Evolutionary conservation across 1,140 invertebrate genomes (phyloP).

Genomic region (Oryzaephilus surinamensis): DNA sequence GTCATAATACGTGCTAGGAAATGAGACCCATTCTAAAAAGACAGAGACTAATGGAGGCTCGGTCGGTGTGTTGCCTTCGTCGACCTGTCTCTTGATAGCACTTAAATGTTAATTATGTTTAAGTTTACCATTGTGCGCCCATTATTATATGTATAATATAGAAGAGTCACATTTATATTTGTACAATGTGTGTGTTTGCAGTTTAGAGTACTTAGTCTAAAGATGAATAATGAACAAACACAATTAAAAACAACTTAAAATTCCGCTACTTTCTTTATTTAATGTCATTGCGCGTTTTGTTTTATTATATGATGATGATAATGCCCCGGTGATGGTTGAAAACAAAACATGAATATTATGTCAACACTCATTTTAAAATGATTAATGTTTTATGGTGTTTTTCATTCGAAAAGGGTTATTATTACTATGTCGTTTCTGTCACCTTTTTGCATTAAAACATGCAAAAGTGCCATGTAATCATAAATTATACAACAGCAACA

Average conservation of each 20-base stretch:
- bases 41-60: conserved; percentile 25
- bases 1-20: conserved; percentile 26
- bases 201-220: no score
- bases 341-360: no score
- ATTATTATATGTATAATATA: conserved; percentile 7
- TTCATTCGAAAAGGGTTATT: no score
- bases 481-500: no score
- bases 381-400: no score
- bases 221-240: conserved; percentile 4
- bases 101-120: conserved; percentile 16
- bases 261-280: conserved; percentile 12
- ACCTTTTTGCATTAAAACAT: no score
- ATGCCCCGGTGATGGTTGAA: no score
- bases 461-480: no score
- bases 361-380: no score
- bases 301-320: no score
- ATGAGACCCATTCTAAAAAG: conserved; percentile 22
- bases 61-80: conserved; percentile 4
- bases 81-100: conserved; percentile 7
- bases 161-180: neutral
- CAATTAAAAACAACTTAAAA: conserved; percentile 12
- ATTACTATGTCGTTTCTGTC: no score
- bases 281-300: conserved; percentile 12
- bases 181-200: no score
- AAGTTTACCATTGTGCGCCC: conserved; percentile 12